These are phyloP conservation scores for Pseudolycoriella hygida DNA, from an alignment of 2,888 invertebrate genomes.

Conservation along the genomic window DNA sequence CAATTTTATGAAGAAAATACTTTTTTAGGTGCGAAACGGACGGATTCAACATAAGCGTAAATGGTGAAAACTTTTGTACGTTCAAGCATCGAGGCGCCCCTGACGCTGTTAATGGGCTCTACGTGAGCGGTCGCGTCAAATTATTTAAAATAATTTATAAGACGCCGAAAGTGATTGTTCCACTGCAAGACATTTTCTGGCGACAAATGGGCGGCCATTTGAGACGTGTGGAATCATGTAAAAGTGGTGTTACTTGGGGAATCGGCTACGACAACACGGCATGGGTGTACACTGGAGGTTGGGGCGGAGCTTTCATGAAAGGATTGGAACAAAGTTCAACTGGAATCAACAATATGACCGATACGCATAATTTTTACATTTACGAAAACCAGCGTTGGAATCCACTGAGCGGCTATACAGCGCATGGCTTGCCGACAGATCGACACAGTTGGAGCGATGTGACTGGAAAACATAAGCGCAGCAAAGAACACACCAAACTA, in stretches of 20 bases:
- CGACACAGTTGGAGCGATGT: conserved; percentile 84
- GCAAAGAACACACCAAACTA: conserved; percentile 70
- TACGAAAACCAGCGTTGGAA: conserved; percentile 83
- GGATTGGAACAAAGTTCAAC: conserved; percentile 38
- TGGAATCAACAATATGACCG: conserved; percentile 58
- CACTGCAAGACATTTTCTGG: conserved; percentile 67
- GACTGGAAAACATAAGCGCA: conserved; percentile 65
- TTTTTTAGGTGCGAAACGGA: conserved; percentile 22
- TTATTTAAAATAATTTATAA: conserved; percentile 42
- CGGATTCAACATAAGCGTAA: conserved; percentile 48
- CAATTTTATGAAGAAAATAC: too few species aligned
- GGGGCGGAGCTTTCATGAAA: conserved; percentile 69
- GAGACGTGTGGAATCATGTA: conserved; percentile 55
- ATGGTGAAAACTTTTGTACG: conserved; percentile 47
- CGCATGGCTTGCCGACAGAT: conserved; percentile 71
- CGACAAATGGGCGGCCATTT: conserved; percentile 76
- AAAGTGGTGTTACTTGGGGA: conserved; percentile 76
- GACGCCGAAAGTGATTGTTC: conserved; percentile 35
- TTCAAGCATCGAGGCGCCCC: conserved; percentile 61
- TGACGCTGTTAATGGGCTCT: conserved; percentile 51
- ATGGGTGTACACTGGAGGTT: conserved; percentile 82
- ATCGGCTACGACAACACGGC: conserved; percentile 72
- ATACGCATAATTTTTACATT: conserved; percentile 71
- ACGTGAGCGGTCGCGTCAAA: conserved; percentile 59
- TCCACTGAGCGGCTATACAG: conserved; percentile 73